Evolutionary conservation across 2,888 invertebrate species (phyloP).

Genomic region (Muschampia plurimacula): DNA sequence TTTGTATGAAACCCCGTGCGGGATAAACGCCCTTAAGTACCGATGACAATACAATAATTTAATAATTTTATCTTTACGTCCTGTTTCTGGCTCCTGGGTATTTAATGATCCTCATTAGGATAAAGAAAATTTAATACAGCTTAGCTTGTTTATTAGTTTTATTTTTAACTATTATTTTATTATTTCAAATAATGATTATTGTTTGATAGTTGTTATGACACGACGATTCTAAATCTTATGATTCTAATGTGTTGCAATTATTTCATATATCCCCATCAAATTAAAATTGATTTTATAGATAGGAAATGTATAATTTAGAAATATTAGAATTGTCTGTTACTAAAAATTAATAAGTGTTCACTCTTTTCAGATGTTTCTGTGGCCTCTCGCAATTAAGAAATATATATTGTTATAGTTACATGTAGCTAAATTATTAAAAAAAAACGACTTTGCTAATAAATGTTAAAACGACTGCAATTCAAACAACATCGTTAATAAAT

Average conservation of each 20-base stretch:
- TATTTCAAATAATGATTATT: no score
- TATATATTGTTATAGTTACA: neutral
- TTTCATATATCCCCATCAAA: conserved; percentile 49
- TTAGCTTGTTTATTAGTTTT: no score
- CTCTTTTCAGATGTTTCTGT: conserved; percentile 45
- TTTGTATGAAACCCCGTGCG: no score
- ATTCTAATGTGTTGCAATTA: neutral
- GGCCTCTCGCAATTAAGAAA: conserved; percentile 21
- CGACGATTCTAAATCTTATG: no score
- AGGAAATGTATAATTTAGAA: conserved; percentile 54
- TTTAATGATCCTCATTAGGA: no score
- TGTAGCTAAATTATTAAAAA: conserved; percentile 3
- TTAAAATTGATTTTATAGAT: conserved; percentile 59
- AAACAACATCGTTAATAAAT: conserved; percentile 20
- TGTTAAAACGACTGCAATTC: conserved; percentile 26
- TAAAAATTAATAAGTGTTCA: conserved; percentile 65
- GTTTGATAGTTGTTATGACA: no score
- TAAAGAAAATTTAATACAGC: no score
- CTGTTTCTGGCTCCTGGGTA: no score
- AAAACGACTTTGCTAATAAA: conserved; percentile 6
- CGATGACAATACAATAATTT: no score
- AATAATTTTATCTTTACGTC: no score
- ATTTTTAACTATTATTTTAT: no score
- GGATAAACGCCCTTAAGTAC: no score
- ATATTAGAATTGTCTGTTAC: conserved; percentile 60